phyloP scores from a whole-genome alignment of 2,113 vertebrate genomes.

The Peromyscus maniculatus region DNA sequence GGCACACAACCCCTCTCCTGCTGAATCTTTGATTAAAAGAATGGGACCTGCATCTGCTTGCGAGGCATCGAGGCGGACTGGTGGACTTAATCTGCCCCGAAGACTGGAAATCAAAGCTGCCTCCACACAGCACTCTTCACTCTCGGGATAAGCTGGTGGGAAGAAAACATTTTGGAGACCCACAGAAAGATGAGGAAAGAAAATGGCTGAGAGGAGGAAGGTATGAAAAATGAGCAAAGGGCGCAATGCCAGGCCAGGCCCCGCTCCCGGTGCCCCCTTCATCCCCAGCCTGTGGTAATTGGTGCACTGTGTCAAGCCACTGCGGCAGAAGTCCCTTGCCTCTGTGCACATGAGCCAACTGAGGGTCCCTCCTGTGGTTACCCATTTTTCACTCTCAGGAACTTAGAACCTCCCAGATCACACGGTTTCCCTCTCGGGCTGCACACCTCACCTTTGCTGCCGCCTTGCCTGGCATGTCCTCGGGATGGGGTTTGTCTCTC shows the following conservation, averaged over 20 bases:
- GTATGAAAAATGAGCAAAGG: accelerated
- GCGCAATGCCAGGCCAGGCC: neutral
- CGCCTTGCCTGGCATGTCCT: neutral
- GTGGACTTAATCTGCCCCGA: constrained; percentile 56
- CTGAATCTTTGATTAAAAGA: constrained; percentile 79
- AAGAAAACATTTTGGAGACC: neutral
- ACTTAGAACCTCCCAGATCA: neutral
- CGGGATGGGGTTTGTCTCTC: neutral
- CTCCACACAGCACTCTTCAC: neutral
- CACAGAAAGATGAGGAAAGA: neutral
- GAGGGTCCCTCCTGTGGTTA: neutral
- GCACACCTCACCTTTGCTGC: neutral
- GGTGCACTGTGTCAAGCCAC: neutral
- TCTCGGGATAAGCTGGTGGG: neutral
- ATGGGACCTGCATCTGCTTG: neutral
- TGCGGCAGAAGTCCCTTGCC: neutral
- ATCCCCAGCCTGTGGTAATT: neutral
- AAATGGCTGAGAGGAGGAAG: neutral
- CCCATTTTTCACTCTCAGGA: neutral
- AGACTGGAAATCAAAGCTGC: constrained; percentile 18
- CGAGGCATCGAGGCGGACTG: neutral
- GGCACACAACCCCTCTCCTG: constrained; percentile 29
- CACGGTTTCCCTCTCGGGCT: neutral
- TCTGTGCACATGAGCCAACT: neutral
- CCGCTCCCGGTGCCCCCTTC: neutral